Evolutionary conservation across 2,113 vertebrate species (phyloP).

Genomic region (Toxotes chatareus): DNA sequence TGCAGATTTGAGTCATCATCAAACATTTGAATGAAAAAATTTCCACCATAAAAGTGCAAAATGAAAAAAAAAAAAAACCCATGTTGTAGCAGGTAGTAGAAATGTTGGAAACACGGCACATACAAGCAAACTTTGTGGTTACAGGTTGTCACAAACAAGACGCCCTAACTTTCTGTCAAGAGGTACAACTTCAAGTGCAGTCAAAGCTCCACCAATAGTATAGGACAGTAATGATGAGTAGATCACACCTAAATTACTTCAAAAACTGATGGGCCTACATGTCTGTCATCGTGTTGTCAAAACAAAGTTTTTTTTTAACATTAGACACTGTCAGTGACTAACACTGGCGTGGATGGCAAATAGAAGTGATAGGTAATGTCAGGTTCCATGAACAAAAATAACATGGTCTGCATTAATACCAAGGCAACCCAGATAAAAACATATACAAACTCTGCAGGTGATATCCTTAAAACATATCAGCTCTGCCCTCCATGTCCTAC

Average conservation of each 20-base stretch:
- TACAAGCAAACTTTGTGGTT: constrained; percentile 18
- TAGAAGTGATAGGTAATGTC: not conserved
- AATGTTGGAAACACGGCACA: not conserved
- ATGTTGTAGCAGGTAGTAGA: too few species aligned
- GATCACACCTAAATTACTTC: not conserved
- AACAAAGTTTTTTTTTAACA: not conserved
- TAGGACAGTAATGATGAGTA: not conserved
- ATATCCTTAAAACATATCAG: not conserved
- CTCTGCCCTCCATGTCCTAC: constrained; percentile 29
- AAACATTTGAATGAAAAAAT: not conserved
- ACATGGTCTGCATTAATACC: not conserved
- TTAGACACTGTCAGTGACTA: not conserved
- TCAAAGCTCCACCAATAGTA: too few species aligned
- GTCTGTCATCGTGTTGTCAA: not conserved
- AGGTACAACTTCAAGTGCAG: not conserved
- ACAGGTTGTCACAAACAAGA: constrained; percentile 4
- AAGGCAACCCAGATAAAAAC: not conserved
- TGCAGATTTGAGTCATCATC: not conserved
- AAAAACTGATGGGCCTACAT: too few species aligned
- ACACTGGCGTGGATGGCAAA: not conserved
- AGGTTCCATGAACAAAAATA: not conserved
- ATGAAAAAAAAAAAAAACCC: not conserved
- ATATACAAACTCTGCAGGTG: not conserved
- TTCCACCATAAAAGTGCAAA: not conserved
- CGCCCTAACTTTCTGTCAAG: not conserved